Conservation (phyloP, 2,113 vertebrate genomes). For the Eulemur macaco region DNA sequence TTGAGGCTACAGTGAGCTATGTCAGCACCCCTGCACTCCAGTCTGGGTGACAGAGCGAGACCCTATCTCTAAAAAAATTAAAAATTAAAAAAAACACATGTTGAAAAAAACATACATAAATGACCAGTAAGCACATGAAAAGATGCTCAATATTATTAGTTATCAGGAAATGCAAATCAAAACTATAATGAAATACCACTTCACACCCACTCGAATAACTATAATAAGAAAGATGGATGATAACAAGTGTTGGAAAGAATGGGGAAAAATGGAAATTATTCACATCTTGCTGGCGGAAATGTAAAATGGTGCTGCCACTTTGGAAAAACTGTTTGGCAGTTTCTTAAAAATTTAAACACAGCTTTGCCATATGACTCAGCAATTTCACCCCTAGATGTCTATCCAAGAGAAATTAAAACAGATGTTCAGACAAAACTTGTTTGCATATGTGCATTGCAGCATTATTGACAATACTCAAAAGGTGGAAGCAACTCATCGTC, state of each 20-base stretch:
- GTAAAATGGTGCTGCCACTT: not conserved
- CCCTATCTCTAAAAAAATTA: too few species aligned
- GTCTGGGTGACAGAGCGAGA: too few species aligned
- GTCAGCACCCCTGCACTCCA: too few species aligned
- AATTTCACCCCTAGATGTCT: not conserved
- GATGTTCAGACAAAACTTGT: not conserved
- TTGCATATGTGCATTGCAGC: not conserved
- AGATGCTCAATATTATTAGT: not conserved
- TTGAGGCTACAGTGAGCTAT: too few species aligned
- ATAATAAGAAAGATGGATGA: not conserved
- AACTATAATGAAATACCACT: not conserved
- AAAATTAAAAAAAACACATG: not conserved
- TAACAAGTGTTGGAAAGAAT: not conserved
- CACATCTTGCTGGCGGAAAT: not conserved
- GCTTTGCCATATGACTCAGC: not conserved
- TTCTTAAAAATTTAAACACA: not conserved
- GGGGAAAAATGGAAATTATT: not conserved
- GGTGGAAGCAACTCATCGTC: not conserved
- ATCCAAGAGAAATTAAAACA: constrained; percentile 15
- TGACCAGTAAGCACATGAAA: not conserved
- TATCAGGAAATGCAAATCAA: not conserved
- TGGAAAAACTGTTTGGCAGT: not conserved
- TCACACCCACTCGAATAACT: not conserved
- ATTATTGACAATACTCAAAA: not conserved
- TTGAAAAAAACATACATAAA: not conserved